These are phyloP conservation scores for Tricholaema leucomelas DNA, from an alignment of 2,113 vertebrate genomes.

Conservation along the genomic window DNA sequence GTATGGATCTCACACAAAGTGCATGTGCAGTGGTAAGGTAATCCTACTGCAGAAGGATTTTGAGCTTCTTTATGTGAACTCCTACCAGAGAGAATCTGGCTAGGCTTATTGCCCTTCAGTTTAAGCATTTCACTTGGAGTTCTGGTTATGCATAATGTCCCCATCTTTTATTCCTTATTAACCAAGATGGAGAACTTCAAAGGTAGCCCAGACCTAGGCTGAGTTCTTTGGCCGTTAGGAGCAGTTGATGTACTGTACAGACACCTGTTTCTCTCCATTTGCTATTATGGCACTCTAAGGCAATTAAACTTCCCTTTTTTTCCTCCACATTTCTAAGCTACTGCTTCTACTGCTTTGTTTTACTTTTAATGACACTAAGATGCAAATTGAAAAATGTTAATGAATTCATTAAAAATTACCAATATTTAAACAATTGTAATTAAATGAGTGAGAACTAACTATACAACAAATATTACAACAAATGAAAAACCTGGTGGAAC, in stretches of 20 bases:
- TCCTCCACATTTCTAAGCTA: background rate
- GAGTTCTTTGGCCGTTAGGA: background rate
- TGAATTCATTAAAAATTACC: background rate
- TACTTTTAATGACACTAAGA: background rate
- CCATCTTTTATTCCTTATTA: background rate
- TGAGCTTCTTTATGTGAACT: background rate
- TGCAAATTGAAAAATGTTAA: background rate
- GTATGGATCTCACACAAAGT: background rate
- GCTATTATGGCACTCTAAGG: background rate
- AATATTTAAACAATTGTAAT: background rate
- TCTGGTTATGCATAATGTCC: background rate
- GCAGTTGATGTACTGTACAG: background rate
- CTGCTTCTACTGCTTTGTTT: background rate
- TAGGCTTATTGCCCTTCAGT: background rate
- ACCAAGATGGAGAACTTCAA: background rate
- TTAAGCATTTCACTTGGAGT: background rate
- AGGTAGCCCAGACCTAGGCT: background rate
- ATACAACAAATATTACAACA: background rate
- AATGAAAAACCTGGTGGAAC: background rate
- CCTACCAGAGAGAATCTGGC: background rate
- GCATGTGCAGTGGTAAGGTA: background rate
- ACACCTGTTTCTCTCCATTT: background rate
- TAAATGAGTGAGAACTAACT: background rate
- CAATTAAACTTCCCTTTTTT: background rate
- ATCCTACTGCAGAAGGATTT: background rate